Conservation (phyloP, 2,888 invertebrate species). For the Eucera pruinosa region DNA sequence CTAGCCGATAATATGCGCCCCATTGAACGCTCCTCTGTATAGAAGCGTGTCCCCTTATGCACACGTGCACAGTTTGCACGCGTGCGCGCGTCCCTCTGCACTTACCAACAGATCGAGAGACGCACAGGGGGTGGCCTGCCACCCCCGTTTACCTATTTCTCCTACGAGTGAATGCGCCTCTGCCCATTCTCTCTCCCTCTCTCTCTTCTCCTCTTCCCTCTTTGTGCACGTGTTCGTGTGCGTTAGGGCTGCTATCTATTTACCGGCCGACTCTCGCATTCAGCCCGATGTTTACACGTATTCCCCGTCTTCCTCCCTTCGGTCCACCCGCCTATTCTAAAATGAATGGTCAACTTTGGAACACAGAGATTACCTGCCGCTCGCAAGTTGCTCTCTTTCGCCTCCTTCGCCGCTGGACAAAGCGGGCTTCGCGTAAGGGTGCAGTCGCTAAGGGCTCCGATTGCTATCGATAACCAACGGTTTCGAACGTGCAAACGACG, state of each 20-base stretch:
- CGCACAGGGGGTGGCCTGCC: constrained; percentile 4
- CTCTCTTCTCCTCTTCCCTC: too few species aligned
- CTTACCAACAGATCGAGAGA: background rate
- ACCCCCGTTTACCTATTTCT: constrained; percentile 16
- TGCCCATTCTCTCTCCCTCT: background rate
- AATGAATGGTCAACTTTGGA: background rate
- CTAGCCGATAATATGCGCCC: constrained; percentile 34
- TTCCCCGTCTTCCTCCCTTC: constrained; percentile 6
- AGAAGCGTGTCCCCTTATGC: constrained; percentile 27
- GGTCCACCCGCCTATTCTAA: background rate
- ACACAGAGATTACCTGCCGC: background rate
- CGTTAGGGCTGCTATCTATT: constrained; percentile 49
- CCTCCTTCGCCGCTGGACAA: too few species aligned
- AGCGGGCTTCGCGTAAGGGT: too few species aligned
- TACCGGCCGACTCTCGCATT: constrained; percentile 58
- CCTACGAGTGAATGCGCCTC: constrained; percentile 1
- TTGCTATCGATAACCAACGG: too few species aligned
- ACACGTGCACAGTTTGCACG: constrained; percentile 29
- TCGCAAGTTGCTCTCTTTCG: too few species aligned
- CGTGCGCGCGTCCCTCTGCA: constrained; percentile 4
- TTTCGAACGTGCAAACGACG: too few species aligned
- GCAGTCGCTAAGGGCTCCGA: too few species aligned
- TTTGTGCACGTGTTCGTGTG: too few species aligned
- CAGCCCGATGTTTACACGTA: constrained; percentile 65
- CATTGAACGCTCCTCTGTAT: constrained; percentile 9